Conservation (phyloP, 2,113 vertebrate species). For the Planiliza haematocheilus region DNA sequence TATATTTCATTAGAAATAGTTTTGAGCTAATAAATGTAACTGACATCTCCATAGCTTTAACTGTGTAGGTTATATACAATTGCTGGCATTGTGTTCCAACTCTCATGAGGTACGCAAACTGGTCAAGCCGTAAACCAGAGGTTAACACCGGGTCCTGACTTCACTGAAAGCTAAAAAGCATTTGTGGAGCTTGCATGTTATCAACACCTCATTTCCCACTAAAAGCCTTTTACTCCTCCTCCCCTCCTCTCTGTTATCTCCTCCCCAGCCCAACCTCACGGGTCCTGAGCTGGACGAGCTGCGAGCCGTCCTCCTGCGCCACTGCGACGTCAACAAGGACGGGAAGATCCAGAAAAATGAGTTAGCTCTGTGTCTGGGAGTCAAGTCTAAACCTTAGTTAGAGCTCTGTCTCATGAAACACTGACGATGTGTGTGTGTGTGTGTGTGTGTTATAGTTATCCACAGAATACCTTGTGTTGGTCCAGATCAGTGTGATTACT, state of each 20-base stretch:
- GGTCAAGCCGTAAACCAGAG: too few relatives aligned
- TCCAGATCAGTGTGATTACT: slow-evolving; percentile 4
- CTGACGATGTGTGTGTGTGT: not conserved
- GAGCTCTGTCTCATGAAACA: not conserved
- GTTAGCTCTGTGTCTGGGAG: slow-evolving; percentile 92
- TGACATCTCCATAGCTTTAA: too few relatives aligned
- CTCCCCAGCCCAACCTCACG: slow-evolving; percentile 90
- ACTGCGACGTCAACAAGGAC: slow-evolving; percentile 95
- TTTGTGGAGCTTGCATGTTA: not conserved
- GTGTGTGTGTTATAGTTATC: not conserved
- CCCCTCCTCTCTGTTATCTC: not conserved
- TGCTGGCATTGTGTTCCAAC: too few relatives aligned
- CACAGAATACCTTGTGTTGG: slow-evolving; percentile 8
- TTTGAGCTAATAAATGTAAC: too few relatives aligned
- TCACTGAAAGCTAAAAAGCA: not conserved
- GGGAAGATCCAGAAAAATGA: slow-evolving; percentile 97
- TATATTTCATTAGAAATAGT: too few relatives aligned
- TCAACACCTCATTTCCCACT: not conserved
- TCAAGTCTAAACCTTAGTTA: slow-evolving; percentile 81
- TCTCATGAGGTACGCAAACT: too few relatives aligned
- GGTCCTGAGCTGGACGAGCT: slow-evolving; percentile 92
- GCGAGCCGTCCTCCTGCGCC: slow-evolving; percentile 88
- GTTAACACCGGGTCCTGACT: not conserved
- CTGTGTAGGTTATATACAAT: too few relatives aligned
- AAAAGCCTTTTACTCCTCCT: not conserved